phyloP scores from a whole-genome alignment of 2,113 vertebrate species.

The Sminthopsis crassicaudata region DNA sequence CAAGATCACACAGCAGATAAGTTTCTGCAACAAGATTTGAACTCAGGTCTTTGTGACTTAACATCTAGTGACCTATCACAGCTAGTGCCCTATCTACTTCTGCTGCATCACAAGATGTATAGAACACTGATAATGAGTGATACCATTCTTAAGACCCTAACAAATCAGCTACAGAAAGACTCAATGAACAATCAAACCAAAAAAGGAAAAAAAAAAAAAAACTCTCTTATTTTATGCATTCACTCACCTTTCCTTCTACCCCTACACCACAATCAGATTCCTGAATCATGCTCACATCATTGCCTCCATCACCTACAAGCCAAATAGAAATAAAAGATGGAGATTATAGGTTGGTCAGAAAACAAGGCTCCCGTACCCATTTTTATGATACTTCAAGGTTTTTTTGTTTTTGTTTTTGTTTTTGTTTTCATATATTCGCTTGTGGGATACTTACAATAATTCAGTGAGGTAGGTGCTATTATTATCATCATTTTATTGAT shows the following conservation, averaged over 20 bases:
- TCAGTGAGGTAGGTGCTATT: accelerated
- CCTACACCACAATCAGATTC: constrained; percentile 98
- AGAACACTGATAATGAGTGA: neutral
- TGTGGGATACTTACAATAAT: accelerated
- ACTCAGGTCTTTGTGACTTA: neutral
- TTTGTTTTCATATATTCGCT: neutral
- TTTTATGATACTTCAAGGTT: accelerated
- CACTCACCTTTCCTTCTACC: constrained; percentile 97
- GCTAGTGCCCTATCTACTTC: neutral
- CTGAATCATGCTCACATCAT: constrained; percentile 99
- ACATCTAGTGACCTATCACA: neutral
- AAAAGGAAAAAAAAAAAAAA: neutral
- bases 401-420: no score
- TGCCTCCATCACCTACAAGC: constrained; percentile 95
- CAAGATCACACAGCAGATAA: neutral
- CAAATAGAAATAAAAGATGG: constrained; percentile 43
- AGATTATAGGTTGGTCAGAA: neutral
- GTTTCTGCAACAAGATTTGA: neutral
- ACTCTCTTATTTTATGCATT: neutral
- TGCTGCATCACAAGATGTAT: neutral
- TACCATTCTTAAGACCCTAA: neutral
- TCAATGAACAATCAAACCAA: constrained; percentile 16
- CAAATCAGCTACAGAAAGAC: neutral
- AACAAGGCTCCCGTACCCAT: accelerated
- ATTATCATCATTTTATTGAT: neutral